These are phyloP conservation scores for Sarotherodon lohbergeri DNA, from an alignment of 2,113 vertebrate genomes.

Conservation along the genomic window DNA sequence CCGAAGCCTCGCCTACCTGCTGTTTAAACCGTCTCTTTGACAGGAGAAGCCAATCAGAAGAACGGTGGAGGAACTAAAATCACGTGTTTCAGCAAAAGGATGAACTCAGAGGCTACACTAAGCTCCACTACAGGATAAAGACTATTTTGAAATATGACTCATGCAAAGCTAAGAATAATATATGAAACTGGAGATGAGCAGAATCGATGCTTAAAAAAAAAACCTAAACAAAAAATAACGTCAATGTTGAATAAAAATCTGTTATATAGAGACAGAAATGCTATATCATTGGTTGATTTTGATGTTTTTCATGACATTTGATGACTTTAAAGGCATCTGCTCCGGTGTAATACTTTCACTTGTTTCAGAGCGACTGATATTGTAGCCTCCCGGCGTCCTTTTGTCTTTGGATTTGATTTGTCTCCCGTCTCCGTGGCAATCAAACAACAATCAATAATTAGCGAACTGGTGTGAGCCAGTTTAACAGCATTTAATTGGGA, in stretches of 20 bases:
- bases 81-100: background rate
- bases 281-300: background rate
- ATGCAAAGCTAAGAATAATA: background rate
- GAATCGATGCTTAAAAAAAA: rapidly evolving
- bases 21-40: background rate
- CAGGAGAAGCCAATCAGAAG: background rate
- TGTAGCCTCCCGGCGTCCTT: background rate
- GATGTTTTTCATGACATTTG: background rate
- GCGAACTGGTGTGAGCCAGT: background rate
- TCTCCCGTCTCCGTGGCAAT: background rate
- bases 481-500: conserved; percentile 18
- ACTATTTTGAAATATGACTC: background rate
- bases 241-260: background rate
- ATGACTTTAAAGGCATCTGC: background rate
- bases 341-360: background rate
- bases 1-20: background rate
- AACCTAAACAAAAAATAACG: background rate
- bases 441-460: conserved; percentile 12
- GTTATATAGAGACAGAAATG: background rate
- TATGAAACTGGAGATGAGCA: background rate
- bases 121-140: background rate
- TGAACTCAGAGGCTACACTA: background rate
- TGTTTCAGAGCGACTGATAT: background rate
- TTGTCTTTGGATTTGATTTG: background rate
- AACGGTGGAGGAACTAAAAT: background rate